Evolutionary conservation across 2,113 vertebrate genomes (phyloP), one percentile per base, ranked within the genome.

Genomic region (Craseonycteris thonglongyai): DNA sequence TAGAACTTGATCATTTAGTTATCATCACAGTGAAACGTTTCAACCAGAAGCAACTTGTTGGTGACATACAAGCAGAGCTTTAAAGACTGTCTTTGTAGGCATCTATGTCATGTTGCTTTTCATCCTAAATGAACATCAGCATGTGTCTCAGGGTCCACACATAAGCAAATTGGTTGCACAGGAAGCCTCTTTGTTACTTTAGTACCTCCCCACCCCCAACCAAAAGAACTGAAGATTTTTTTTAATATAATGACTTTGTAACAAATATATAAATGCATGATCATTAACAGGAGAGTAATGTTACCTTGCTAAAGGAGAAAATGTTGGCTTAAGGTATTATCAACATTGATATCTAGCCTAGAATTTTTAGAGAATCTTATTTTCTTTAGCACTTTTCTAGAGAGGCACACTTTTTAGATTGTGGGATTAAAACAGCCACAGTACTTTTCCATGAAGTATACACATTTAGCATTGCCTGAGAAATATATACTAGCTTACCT

Each of bases 221-320:
- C 35, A 38, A 30, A 45, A 38, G 59, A 56, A n/a, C n/a, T 8
- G 3, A 92, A 38, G 19, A 6, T 54, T 68, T 89, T 79, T 85
- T 61, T 81, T 56, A 21, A 63, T 13, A 35, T 82, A 69, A 72
- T 74, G 33, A 74, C 51, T 82, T 88, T 76, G n/a, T 86, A 79
- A 76, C 51, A 90, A 75, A 33, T 89, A 33, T 10, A n/a, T 35
- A 80, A 75, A 51, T 74, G 30, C 26, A 16, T 38, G 2, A 14
- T 81, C 5, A 6, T 84, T 42, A 63, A 21, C 28, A 91, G 49
- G 40, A 65, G 51, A 82, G 68, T 80, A 88, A 75, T 59, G 18
- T 61, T 91, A 58, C 24, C 58, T 87, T 79, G 63, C 40, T 88
- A 84, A 65, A 40, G 83, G 26, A 96, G 42, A 66, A 82, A 96